Base-by-base conservation (phyloP, 2,888 invertebrate species). In the Leucania comma region DNA sequence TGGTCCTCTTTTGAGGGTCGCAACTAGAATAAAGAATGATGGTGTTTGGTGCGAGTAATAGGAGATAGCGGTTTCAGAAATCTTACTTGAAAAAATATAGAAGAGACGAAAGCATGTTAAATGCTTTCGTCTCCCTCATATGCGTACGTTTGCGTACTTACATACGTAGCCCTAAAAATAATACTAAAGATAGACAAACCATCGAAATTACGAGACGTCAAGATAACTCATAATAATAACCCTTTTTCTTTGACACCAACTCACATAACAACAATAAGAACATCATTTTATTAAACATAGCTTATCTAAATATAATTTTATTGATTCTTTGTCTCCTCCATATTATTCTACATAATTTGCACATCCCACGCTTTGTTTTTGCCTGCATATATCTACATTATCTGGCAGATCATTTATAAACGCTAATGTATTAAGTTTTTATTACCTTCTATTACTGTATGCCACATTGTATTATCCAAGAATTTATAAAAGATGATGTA, bases 21-120 rank as follows among this genome's bases (percentile, higher is more conserved):
- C 89, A 81, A 84, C 88, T 84, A 86, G 90, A 92, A 92, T 91
- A 88, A 86, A 83, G 87, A 91, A 92, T 90, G 85, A 88, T 80
- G 60, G 54, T 26, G 78, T 60, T 26, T 79, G 88, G 83, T 69
- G 6, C 67, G 82, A 86, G 29, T 9, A n/a, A 72, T 1, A 69
- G 67, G 75, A 72, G 42, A 10, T 14, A 75, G 87, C 87, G 5
- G 42, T 42, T 42, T 42, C 4, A 1, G 14, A 38, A 3, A 38
- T 38, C 38, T 29, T 29, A 29, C 29, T 29, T 29, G 29, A 29
- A 17, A 42, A 42, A 14, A 4, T 14, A 4, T 17, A 3, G 14
- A 4, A 42, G 38, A 35, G 35, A 35, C 35, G 35, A 12, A 2
- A 35, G 1, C 10, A n/a, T n/a, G n/a, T n/a, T n/a, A n/a, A n/a